A percentile compares a stretch with the other conserved stretches of the same genome.
These are phyloP conservation scores for Acanthurus tractus DNA, from an alignment of 2,797 vertebrate genomes.

Conservation along the genomic window DNA sequence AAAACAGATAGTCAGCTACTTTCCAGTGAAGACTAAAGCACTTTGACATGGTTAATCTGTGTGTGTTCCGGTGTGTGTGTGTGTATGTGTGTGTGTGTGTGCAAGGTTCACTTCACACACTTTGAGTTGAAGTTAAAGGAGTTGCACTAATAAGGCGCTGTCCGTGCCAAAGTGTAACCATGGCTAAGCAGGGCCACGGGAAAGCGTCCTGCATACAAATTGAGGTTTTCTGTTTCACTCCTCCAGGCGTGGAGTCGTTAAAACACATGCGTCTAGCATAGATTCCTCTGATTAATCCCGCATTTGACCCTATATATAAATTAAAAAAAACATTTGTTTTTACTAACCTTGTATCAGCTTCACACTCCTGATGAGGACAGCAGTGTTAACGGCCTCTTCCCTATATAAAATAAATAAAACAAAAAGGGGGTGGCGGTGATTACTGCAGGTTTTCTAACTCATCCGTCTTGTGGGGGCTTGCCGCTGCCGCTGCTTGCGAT, in stretches of 20 bases:
- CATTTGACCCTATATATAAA: constrained; percentile 30
- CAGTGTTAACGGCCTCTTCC: constrained; percentile 54
- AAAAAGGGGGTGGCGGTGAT: constrained; percentile 32
- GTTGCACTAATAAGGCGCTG: constrained; percentile 55
- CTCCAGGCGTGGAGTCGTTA: constrained; percentile 15
- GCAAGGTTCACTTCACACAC: constrained; percentile 29
- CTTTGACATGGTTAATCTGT: neutral
- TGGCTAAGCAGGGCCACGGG: constrained; percentile 56
- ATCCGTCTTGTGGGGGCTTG: constrained; percentile 78
- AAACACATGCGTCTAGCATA: constrained; percentile 15
- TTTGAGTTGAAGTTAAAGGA: constrained; percentile 65
- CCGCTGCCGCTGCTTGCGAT: constrained; percentile 71
- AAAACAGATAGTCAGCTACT: constrained; percentile 34
- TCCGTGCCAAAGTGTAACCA: constrained; percentile 59
- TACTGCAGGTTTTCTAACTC: constrained; percentile 73
- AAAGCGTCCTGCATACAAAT: constrained; percentile 74
- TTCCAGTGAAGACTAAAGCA: constrained; percentile 10
- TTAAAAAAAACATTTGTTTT: constrained; percentile 40
- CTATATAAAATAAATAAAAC: constrained; percentile 43
- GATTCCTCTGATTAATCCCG: neutral
- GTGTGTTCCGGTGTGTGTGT: neutral
- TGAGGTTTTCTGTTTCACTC: constrained; percentile 41
- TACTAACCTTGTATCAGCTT: constrained; percentile 85
- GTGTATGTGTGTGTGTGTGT: neutral
- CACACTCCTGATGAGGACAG: constrained; percentile 60